Conservation (phyloP, 2,888 invertebrate species). For the Synanthedon myopaeformis region DNA sequence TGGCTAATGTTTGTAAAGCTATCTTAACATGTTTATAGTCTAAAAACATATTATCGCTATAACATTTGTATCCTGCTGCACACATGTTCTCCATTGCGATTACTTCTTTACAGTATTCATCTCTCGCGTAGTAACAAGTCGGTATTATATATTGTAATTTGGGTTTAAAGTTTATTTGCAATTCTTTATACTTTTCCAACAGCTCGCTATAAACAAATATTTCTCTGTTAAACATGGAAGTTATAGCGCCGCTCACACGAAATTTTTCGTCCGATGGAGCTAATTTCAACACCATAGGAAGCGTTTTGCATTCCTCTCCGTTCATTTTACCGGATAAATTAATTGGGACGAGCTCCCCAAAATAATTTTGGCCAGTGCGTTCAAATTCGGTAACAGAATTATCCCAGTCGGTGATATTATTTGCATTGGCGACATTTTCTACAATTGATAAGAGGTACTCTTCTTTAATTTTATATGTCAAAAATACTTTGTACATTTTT, state of each 20-base stretch:
- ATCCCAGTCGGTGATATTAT: slow-evolving; percentile 17
- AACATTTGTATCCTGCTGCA: slow-evolving; percentile 32
- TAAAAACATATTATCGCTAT: slow-evolving; percentile 27
- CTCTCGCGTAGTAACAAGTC: slow-evolving; percentile 33
- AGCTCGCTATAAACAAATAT: slow-evolving; percentile 42
- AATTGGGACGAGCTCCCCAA: slow-evolving; percentile 46
- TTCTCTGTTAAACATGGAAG: slow-evolving; percentile 44
- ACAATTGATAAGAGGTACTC: slow-evolving; percentile 5
- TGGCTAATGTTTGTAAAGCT: slow-evolving; percentile 38
- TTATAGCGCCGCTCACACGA: slow-evolving; percentile 50
- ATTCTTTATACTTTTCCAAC: slow-evolving; percentile 25
- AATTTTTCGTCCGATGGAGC: slow-evolving; percentile 51
- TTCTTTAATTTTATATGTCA: background rate
- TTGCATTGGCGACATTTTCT: slow-evolving; percentile 6
- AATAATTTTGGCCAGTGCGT: slow-evolving; percentile 50
- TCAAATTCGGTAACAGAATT: slow-evolving; percentile 27
- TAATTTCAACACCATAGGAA: slow-evolving; percentile 43
- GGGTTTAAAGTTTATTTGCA: slow-evolving; percentile 18
- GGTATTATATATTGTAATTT: slow-evolving; percentile 27
- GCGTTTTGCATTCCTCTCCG: background rate
- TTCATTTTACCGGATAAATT: slow-evolving; percentile 22
- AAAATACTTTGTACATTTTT: no score
- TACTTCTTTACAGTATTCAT: slow-evolving; percentile 41
- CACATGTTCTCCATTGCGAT: slow-evolving; percentile 50
- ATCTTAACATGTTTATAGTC: slow-evolving; percentile 37